Conservation (phyloP, 1,140 invertebrate genomes). For the Eubasilissa regina region DNA sequence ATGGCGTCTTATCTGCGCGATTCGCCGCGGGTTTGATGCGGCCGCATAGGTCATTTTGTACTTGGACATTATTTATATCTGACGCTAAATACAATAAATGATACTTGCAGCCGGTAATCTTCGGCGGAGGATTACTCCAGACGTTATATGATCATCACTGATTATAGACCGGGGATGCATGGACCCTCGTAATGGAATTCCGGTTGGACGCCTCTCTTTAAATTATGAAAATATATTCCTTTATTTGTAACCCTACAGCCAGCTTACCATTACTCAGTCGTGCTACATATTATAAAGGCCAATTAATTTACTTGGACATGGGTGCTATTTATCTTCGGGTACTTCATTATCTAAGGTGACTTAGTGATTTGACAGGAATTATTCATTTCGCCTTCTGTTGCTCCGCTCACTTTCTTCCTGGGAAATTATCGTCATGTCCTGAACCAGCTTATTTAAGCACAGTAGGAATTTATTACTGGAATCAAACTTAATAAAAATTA, state of each 20-base stretch:
- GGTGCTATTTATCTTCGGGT: slow-evolving; percentile 2
- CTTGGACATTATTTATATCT: slow-evolving; percentile 55
- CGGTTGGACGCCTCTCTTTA: slow-evolving; percentile 49
- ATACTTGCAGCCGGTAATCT: slow-evolving; percentile 50
- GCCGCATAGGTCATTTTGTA: slow-evolving; percentile 30
- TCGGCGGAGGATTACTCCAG: slow-evolving; percentile 25
- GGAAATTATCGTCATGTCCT: too few relatives aligned
- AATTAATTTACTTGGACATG: slow-evolving; percentile 36
- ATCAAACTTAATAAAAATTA: too few relatives aligned
- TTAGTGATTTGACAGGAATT: background rate
- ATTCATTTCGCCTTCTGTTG: too few relatives aligned
- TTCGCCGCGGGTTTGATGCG: slow-evolving; percentile 9
- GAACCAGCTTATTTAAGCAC: too few relatives aligned
- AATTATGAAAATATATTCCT: slow-evolving; percentile 56
- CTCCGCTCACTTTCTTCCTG: too few relatives aligned
- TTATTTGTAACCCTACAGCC: slow-evolving; percentile 42
- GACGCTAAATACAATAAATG: slow-evolving; percentile 59
- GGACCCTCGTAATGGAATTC: slow-evolving; percentile 46
- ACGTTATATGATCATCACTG: slow-evolving; percentile 29
- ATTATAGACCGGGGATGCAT: slow-evolving; percentile 47
- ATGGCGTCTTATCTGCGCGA: slow-evolving; percentile 16
- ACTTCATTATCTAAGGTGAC: slow-evolving; percentile 18
- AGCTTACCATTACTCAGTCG: slow-evolving; percentile 14
- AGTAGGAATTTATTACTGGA: too few relatives aligned
- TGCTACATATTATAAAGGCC: slow-evolving; percentile 23